Percentiles rank a stretch among this genome's conserved stretches.
These are phyloP conservation scores for Anolis sagrei DNA, from an alignment of 2,113 vertebrate genomes.

Conservation along the genomic window DNA sequence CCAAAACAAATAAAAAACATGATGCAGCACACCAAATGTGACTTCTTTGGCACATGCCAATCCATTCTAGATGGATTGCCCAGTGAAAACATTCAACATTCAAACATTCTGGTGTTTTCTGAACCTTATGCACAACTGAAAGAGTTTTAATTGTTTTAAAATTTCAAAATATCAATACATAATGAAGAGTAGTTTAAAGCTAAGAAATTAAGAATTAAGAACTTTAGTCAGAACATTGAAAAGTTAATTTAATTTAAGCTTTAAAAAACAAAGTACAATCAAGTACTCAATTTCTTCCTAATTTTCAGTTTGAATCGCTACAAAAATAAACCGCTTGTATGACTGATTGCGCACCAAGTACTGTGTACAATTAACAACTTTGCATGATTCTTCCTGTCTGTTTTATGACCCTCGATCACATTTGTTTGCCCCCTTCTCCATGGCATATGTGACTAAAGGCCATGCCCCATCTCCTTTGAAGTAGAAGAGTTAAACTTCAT, in stretches of 20 bases:
- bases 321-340: too few species aligned
- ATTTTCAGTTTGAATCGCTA: too few species aligned
- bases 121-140: constrained; percentile 59
- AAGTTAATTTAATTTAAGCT: neutral
- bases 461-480: too few species aligned
- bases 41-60: constrained; percentile 49
- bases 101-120: constrained; percentile 67
- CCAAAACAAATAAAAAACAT: neutral
- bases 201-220: constrained; percentile 66
- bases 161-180: constrained; percentile 41
- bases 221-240: constrained; percentile 28
- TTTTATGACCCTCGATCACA: too few species aligned
- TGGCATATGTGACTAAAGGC: too few species aligned
- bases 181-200: constrained; percentile 46
- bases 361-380: too few species aligned
- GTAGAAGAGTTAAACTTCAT: too few species aligned
- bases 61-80: constrained; percentile 58
- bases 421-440: too few species aligned
- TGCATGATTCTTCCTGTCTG: too few species aligned
- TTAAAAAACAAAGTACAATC: too few species aligned
- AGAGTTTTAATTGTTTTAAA: constrained; percentile 53
- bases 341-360: too few species aligned
- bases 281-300: too few species aligned
- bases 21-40: constrained; percentile 43
- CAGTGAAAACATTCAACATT: constrained; percentile 65